A percentile compares a stretch with the other conserved stretches of the same genome.
Conservation (phyloP, 2,113 vertebrate genomes). For the Urocolius indicus region DNA sequence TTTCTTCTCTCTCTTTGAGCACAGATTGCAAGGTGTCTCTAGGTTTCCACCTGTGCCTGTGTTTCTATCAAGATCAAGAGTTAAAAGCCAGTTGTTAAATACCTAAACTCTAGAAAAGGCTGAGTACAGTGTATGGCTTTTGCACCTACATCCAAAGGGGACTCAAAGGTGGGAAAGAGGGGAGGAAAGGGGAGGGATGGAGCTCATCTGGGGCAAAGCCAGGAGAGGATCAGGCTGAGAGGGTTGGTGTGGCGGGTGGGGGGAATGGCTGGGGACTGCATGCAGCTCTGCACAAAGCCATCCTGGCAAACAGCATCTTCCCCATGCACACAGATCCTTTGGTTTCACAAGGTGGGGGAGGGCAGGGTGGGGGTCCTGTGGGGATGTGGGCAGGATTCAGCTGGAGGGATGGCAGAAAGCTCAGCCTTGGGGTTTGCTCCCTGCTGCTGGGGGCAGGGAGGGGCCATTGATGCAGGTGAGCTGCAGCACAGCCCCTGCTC, state of each 20-base stretch:
- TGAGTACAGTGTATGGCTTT: constrained; percentile 74
- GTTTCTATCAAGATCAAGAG: neutral
- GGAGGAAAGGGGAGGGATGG: neutral
- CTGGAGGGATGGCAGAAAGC: neutral
- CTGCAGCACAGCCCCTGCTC: rapidly evolving
- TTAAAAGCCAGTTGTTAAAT: neutral
- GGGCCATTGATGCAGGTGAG: neutral
- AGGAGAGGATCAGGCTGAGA: neutral
- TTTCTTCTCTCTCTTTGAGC: neutral
- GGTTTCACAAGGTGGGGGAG: constrained; percentile 19
- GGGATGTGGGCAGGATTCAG: neutral
- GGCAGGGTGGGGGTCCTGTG: neutral
- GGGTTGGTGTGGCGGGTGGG: rapidly evolving
- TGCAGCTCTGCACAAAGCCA: constrained; percentile 29
- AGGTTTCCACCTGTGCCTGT: neutral
- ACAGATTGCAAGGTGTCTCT: neutral
- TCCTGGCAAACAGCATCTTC: neutral
- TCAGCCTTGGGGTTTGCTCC: neutral
- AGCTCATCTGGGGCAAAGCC: neutral
- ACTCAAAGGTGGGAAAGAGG: neutral
- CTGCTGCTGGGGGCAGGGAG: rapidly evolving
- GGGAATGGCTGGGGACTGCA: neutral
- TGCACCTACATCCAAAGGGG: constrained; percentile 21
- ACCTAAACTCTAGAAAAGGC: constrained; percentile 55
- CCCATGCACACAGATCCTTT: constrained; percentile 41